These are phyloP conservation scores for Pseudorectes ferrugineus DNA, from an alignment of 2,113 vertebrate genomes.

Conservation along the genomic window DNA sequence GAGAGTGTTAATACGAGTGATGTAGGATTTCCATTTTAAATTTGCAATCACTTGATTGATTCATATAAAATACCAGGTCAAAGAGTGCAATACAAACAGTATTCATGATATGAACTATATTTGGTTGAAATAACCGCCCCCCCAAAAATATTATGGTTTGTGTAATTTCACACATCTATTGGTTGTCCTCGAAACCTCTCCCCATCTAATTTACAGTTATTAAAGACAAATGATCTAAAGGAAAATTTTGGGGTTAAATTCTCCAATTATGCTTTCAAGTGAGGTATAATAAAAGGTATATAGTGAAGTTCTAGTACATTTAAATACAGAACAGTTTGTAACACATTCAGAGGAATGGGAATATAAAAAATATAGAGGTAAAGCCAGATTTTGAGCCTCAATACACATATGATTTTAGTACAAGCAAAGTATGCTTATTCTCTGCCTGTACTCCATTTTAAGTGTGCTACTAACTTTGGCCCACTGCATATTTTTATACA, in stretches of 20 bases:
- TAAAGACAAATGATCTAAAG: background rate
- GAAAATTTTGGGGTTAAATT: background rate
- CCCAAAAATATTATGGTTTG: background rate
- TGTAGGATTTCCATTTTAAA: background rate
- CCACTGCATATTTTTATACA: background rate
- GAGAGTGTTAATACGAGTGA: background rate
- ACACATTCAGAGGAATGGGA: background rate
- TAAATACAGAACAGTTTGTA: background rate
- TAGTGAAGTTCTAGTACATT: background rate
- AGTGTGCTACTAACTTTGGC: background rate
- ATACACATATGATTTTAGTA: background rate
- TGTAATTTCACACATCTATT: background rate
- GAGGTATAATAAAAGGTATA: background rate
- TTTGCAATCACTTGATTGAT: background rate
- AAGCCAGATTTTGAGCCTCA: background rate
- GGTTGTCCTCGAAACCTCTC: background rate
- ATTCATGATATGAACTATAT: background rate
- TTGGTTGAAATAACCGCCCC: background rate
- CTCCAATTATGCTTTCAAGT: background rate
- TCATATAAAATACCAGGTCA: background rate
- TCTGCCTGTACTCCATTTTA: background rate
- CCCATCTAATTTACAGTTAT: background rate
- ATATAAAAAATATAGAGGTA: background rate
- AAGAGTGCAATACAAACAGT: background rate
- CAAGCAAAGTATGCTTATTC: background rate